Evolutionary conservation across 1,140 invertebrate genomes (phyloP).

Genomic region (Brachionus asplanchnoidis): DNA sequence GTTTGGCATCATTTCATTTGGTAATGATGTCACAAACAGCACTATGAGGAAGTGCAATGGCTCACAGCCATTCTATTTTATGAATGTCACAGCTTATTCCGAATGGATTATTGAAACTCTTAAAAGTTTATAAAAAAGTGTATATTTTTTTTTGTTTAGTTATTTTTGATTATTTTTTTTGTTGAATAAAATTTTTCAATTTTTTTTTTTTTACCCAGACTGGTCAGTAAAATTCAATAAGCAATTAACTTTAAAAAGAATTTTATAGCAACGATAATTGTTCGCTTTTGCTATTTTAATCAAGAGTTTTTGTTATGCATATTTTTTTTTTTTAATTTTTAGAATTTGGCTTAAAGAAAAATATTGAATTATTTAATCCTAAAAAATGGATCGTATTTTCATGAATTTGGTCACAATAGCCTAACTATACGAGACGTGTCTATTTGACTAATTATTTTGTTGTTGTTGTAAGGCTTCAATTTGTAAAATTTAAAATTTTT

Average conservation of each 20-base stretch:
- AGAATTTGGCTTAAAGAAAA: not conserved
- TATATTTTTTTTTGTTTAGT: not conserved
- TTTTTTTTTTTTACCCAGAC: not conserved
- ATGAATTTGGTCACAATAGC: not conserved
- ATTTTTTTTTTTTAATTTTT: not conserved
- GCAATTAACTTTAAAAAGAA: not conserved
- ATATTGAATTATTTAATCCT: not conserved
- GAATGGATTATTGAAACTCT: constrained; percentile 24
- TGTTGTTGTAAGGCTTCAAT: not conserved
- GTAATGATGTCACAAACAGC: not conserved
- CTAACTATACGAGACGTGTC: not conserved
- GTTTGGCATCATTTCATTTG: constrained; percentile 31
- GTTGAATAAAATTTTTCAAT: not conserved
- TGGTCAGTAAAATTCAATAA: not conserved
- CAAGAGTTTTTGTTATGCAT: not conserved
- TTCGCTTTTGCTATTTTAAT: not conserved
- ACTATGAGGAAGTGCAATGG: constrained; percentile 2
- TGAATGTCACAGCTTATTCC: constrained; percentile 14
- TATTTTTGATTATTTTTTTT: not conserved
- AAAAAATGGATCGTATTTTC: not conserved
- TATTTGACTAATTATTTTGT: not conserved
- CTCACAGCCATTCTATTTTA: constrained; percentile 30
- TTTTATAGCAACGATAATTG: not conserved
- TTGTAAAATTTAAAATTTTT: not conserved
- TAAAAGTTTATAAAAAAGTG: not conserved